Evolutionary conservation across 1,140 invertebrate species (phyloP), one percentile per base, ranked within the genome.

Genomic region (Nomia melanderi): DNA sequence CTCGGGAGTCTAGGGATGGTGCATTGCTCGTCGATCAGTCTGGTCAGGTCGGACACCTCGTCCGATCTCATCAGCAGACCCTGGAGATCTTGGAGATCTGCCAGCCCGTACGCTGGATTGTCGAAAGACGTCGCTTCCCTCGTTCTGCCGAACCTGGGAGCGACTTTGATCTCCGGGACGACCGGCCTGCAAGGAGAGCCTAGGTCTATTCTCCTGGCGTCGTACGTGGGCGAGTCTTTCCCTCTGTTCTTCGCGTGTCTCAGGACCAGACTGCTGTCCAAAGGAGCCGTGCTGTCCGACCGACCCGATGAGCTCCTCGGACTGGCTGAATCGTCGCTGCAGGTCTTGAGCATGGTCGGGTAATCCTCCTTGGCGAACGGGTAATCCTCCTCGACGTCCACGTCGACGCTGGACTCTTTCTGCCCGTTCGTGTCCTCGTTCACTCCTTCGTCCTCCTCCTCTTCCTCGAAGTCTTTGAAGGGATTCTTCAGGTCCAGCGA

Each of bases 281-380:
- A 36, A 0, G 90, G 90, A 0, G 90, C 90, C 0, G 91, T 92
- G 29, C 91, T 92, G 71, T 92, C 91, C 1, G 92, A 92, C 17
- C 91, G 81, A 0, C 91, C 89, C 0, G 91, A 92, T 0, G 91
- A 92, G 44, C 91, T 92, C 47, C 92, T 85, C 2, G 91, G 91
- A 63, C 92, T 92, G 0, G 91, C 89, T 11, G 92, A 92, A 29
- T 91, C 90, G 78, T 92, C 91, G 81, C 91, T 92, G 71, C 91
- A 91, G 0, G 89, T 91, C 63, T 92, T 92, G 8, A 92, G 71
- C 88, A 92, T 92, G 0, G 91, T 92, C 2, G 92, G 92, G 33
- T 92, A 92, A 56, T 92, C 90, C 50, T 92, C 92, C 59, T 92
- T 92, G 5, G 91, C 92, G 67, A 92, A 92, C 0, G 91, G 92